phyloP scores from a whole-genome alignment of 2,888 invertebrate species.

The Heliconius sara region DNA sequence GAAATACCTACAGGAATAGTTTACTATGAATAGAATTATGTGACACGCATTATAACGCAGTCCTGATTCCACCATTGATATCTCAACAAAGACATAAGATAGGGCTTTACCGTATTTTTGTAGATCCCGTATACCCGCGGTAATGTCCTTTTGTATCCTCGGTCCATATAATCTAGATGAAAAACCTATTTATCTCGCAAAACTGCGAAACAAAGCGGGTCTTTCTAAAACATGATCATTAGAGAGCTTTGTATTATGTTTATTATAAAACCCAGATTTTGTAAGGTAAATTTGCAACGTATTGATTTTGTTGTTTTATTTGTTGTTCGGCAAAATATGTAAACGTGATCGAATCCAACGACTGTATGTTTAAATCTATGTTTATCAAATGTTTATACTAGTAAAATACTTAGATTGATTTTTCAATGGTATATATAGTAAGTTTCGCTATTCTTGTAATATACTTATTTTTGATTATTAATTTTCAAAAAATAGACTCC shows the following conservation, averaged over 20 bases:
- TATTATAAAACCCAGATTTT: not conserved
- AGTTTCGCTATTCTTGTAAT: no score
- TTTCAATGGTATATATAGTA: no score
- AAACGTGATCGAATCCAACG: no score
- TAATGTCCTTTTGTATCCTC: not conserved
- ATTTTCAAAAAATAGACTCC: no score
- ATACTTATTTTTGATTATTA: no score
- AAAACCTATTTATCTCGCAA: not conserved
- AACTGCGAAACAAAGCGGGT: not conserved
- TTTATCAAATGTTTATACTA: no score
- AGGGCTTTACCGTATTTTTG: constrained; percentile 18
- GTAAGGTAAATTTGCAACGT: no score
- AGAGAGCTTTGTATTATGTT: not conserved
- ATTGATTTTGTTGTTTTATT: no score
- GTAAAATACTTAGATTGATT: no score
- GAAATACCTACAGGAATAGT: not conserved
- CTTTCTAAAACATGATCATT: not conserved
- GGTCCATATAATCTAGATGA: constrained; percentile 6
- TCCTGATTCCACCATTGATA: not conserved
- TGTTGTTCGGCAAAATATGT: no score
- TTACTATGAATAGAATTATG: not conserved
- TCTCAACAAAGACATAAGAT: not conserved
- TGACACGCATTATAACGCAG: not conserved
- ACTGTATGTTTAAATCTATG: no score
- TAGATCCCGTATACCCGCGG: not conserved